Evolutionary conservation across 2,888 invertebrate species (phyloP), one percentile per base, ranked within the genome.

Genomic region (Automeris io): DNA sequence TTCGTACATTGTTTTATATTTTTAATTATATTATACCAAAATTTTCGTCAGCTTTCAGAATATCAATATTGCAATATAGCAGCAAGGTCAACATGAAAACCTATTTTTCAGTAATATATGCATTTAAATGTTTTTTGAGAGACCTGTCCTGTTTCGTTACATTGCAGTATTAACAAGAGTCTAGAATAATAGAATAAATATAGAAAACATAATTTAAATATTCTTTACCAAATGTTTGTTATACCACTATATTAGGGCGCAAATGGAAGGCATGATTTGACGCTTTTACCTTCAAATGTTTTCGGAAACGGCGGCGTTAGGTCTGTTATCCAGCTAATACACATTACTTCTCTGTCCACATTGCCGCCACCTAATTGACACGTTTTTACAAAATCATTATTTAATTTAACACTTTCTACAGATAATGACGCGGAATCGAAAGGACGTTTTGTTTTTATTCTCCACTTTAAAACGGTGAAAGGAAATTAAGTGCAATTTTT

Each of bases 251-350:
- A 61, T 62, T 57, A 55, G 59, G 60, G 54, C 59, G 71, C 74
- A 81, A 85, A 85, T 83, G 82, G 81, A 83, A 64, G 55, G 64
- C 55, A 82, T 86, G 85, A 86, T 76, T 83, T 64, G 79, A 73
- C 80, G 81, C 68, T 79, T 82, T 83, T 61, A 59, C 56, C 49
- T 60, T 60, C 71, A 70, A 80, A 79, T 81, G 79, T 81, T 83
- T 79, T 80, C 70, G 70, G 71, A 78, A 80, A 76, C 65, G 63
- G 51, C 64, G 64, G 58, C 55, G 47, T 43, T 49, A 44, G 47
- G 40, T 59, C 58, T 69, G 67, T 71, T 70, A 70, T 70, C 61
- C 68, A 64, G 67, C 68, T 63, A 67, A 70, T 63, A 64, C 60
- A 57, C 57, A 47, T 42, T 45, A 40, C 43, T 54, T 26, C 34